Percentiles rank a stretch among this genome's conserved stretches.
These are phyloP conservation scores for Dolichopus griseipennis DNA, from an alignment of 2,888 invertebrate genomes.

Conservation along the genomic window DNA sequence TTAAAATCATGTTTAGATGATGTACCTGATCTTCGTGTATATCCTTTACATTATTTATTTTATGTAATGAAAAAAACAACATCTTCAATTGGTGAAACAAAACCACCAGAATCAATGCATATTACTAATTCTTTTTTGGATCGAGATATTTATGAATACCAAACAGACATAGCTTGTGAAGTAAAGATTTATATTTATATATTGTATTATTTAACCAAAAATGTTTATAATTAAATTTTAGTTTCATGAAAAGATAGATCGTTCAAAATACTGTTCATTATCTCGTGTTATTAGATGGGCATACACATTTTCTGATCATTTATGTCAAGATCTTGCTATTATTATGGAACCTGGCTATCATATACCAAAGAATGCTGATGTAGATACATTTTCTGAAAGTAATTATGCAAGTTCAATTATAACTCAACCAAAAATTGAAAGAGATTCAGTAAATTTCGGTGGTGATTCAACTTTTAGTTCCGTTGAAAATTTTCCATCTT, in stretches of 20 bases:
- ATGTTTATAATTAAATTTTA: slow-evolving; percentile 24
- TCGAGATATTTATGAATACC: slow-evolving; percentile 34
- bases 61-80: slow-evolving; percentile 33
- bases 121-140: slow-evolving; percentile 32
- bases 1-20: slow-evolving; percentile 24
- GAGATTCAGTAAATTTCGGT: background rate
- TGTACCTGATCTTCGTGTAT: slow-evolving; percentile 27
- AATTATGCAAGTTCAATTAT: background rate
- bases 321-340: slow-evolving; percentile 42
- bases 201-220: background rate
- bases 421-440: background rate
- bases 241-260: slow-evolving; percentile 41
- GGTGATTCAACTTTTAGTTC: no score
- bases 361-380: slow-evolving; percentile 31
- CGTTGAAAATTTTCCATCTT: background rate
- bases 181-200: slow-evolving; percentile 25
- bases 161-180: slow-evolving; percentile 35
- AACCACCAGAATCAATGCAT: slow-evolving; percentile 23
- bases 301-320: slow-evolving; percentile 44
- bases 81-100: slow-evolving; percentile 28
- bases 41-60: slow-evolving; percentile 34
- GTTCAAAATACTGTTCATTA: slow-evolving; percentile 40
- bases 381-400: background rate
- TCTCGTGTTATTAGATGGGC: slow-evolving; percentile 43
- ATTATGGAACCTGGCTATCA: slow-evolving; percentile 41